A percentile compares a stretch with the other conserved stretches of the same genome.
Evolutionary conservation across 2,888 invertebrate species (phyloP).

Genomic region (Leptarthrus brevirostris): DNA sequence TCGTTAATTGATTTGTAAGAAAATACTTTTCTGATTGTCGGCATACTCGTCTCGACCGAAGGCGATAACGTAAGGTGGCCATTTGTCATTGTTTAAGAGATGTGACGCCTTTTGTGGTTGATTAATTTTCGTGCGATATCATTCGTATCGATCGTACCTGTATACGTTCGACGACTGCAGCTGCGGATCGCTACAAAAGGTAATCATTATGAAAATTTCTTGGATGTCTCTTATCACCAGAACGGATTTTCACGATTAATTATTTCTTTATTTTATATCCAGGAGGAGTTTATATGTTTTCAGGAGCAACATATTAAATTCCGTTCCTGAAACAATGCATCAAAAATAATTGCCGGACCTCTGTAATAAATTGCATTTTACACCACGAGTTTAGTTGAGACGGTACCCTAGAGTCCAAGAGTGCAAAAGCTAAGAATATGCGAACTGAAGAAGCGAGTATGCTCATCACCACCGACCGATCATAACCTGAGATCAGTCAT

Average conservation of each 20-base stretch:
- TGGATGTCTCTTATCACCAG: neutral
- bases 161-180: constrained; percentile 1
- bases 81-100: constrained; percentile 54
- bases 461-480: too few species aligned
- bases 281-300: too few species aligned
- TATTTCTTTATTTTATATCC: neutral
- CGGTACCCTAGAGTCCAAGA: too few species aligned
- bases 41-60: constrained; percentile 42
- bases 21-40: constrained; percentile 51
- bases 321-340: too few species aligned
- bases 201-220: constrained; percentile 9
- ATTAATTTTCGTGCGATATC: constrained; percentile 50
- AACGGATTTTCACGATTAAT: neutral
- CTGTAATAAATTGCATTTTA: too few species aligned
- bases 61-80: constrained; percentile 51
- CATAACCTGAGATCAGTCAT: too few species aligned
- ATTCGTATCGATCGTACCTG: constrained; percentile 29
- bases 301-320: too few species aligned
- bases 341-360: too few species aligned
- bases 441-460: too few species aligned
- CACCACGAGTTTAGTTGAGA: too few species aligned
- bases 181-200: constrained; percentile 18
- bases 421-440: too few species aligned
- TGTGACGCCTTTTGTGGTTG: constrained; percentile 54
- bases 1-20: constrained; percentile 55